Base-by-base conservation (phyloP, 2,888 invertebrate genomes). In the Pelosia muscerda region DNA sequence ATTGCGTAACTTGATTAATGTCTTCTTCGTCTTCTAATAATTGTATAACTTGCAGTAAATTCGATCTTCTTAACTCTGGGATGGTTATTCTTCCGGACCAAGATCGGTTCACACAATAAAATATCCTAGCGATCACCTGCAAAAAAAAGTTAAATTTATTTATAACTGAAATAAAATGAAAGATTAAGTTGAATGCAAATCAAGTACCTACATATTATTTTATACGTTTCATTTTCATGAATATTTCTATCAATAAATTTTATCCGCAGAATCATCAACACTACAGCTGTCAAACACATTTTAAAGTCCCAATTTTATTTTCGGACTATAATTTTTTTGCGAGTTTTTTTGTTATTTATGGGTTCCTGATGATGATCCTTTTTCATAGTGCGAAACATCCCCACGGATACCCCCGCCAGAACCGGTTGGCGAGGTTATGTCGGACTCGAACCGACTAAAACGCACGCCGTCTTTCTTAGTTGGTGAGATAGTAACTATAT, bases 71-170 rank as follows among this genome's bases (percentile, higher is more conserved):
- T 69, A 99, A 93, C 93, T 99, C 99, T 6, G 97, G 95, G 79
- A 98, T 96, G 59, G 98, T 97, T 84, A 99, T 98, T 86, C 96
- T 96, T 19, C 99, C 99, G 65, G 98, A 98, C 99, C 99, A 99
- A 77, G 99, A 98, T 78, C 99, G 97, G 95, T 99, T 99, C 66
- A 99, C 98, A 92, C 98, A 97, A 95, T 99, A 99, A 95, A 98
- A 99, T 96, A 99, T 99, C 92, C 99, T 96, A 78, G 99, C 98
- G 88, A 99, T 99, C 86, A 99, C 97, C 97, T 97, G 95, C 15
- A 95, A 94, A 63, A 22, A 22, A 19, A 57, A 58, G n/a, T n/a
- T n/a, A n/a, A n/a, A n/a, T n/a, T n/a, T n/a, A n/a, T n/a, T n/a
- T n/a, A n/a, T n/a, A n/a, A n/a, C n/a, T n/a, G n/a, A n/a, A n/a